These are phyloP conservation scores for Pissodes strobi DNA, from an alignment of 1,140 invertebrate species.

Conservation along the genomic window DNA sequence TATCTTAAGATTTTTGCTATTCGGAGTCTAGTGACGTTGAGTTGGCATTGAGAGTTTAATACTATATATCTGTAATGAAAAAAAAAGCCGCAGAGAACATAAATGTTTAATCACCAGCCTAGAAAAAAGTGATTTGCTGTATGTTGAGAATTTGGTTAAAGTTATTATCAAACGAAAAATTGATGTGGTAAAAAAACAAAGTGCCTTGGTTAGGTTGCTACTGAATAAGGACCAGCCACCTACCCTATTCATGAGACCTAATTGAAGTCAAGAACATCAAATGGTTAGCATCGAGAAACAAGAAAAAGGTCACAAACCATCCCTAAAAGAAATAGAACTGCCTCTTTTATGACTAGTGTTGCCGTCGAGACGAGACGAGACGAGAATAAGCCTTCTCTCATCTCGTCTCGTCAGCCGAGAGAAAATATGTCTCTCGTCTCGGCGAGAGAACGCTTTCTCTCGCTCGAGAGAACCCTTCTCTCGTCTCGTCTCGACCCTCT, in stretches of 20 bases:
- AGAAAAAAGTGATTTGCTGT: background rate
- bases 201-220: background rate
- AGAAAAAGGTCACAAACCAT: background rate
- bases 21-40: slow-evolving; percentile 51
- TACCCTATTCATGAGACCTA: background rate
- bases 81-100: slow-evolving; percentile 40
- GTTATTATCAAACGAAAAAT: background rate
- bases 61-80: slow-evolving; percentile 47
- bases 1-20: slow-evolving; percentile 1
- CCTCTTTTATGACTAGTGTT: background rate
- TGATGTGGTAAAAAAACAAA: no score
- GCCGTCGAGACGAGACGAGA: no score
- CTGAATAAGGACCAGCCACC: no score
- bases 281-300: background rate
- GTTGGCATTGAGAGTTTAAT: slow-evolving; percentile 42
- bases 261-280: slow-evolving; percentile 5
- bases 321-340: background rate
- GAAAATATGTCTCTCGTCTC: no score
- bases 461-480: no score
- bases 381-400: no score
- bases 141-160: slow-evolving; percentile 2
- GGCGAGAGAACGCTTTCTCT: no score
- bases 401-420: no score
- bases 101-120: background rate
- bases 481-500: no score